phyloP scores from a whole-genome alignment of 2,888 invertebrate genomes.

The Platycnemis pennipes region DNA sequence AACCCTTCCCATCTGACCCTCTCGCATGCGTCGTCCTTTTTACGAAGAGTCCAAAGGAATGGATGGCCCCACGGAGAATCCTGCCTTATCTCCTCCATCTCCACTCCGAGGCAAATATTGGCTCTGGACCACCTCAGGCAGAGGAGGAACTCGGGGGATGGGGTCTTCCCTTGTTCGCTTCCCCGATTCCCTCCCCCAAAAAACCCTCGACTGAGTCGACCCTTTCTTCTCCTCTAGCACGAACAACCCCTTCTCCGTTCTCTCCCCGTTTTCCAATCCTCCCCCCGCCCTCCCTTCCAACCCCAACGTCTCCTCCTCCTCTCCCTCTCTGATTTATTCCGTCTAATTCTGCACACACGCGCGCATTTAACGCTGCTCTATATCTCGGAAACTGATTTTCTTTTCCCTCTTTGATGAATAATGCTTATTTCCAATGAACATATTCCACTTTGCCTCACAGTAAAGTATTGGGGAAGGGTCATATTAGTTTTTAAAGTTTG shows the following conservation, averaged over 20 bases:
- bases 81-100: slow-evolving; percentile 63
- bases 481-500: no score
- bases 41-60: slow-evolving; percentile 47
- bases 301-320: background rate
- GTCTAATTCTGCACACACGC: slow-evolving; percentile 41
- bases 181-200: background rate
- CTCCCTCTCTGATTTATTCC: slow-evolving; percentile 34
- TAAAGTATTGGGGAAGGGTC: background rate
- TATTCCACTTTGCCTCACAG: background rate
- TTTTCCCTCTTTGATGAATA: background rate
- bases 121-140: slow-evolving; percentile 65
- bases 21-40: slow-evolving; percentile 60
- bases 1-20: background rate
- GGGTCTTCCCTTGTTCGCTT: background rate
- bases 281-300: background rate
- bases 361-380: slow-evolving; percentile 9
- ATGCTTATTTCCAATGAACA: slow-evolving; percentile 24
- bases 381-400: slow-evolving; percentile 43
- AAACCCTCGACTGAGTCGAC: slow-evolving; percentile 34
- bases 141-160: background rate
- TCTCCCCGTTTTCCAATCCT: background rate
- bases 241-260: background rate
- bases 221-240: slow-evolving; percentile 28
- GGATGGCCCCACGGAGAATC: slow-evolving; percentile 58
- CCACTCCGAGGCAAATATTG: slow-evolving; percentile 61